phyloP scores from a whole-genome alignment of 2,888 invertebrate genomes.

The Rhagophthalmus giganteus region DNA sequence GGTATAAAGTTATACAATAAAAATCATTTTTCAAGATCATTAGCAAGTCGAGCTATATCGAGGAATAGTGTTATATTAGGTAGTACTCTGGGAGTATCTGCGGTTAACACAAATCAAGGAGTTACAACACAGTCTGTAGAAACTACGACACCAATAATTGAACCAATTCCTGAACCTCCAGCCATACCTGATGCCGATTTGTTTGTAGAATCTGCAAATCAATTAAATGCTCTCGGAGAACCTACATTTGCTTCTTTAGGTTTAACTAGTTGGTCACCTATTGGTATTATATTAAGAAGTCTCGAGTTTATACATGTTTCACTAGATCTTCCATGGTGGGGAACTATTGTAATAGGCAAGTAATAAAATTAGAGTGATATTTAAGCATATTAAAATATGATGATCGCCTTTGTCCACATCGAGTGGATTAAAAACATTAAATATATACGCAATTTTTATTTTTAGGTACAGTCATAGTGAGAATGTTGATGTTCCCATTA shows the following conservation, averaged over 20 bases:
- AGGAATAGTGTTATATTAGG: not conserved
- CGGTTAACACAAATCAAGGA: not conserved
- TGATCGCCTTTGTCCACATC: no score
- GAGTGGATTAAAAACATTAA: no score
- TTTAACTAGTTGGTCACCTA: constrained; percentile 80
- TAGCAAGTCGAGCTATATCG: no score
- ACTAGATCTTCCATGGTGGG: constrained; percentile 92
- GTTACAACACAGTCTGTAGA: not conserved
- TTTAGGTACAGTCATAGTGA: constrained; percentile 74
- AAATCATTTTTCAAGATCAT: no score
- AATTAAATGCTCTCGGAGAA: constrained; percentile 64
- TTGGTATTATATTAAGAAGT: constrained; percentile 77
- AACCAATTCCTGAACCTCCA: constrained; percentile 40
- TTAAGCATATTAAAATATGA: no score
- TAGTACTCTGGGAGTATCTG: not conserved
- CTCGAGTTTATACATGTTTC: constrained; percentile 84
- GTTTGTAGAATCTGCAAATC: constrained; percentile 41
- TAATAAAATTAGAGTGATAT: no score
- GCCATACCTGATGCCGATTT: constrained; percentile 49
- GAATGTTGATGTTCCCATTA: constrained; percentile 80
- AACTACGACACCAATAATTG: constrained; percentile 1
- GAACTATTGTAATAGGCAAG: constrained; percentile 73
- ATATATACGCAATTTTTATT: constrained; percentile 33
- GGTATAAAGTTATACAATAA: not conserved
- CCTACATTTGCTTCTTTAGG: constrained; percentile 80